Evolutionary conservation across 2,113 vertebrate genomes (phyloP).

Genomic region (Hyla sarda): DNA sequence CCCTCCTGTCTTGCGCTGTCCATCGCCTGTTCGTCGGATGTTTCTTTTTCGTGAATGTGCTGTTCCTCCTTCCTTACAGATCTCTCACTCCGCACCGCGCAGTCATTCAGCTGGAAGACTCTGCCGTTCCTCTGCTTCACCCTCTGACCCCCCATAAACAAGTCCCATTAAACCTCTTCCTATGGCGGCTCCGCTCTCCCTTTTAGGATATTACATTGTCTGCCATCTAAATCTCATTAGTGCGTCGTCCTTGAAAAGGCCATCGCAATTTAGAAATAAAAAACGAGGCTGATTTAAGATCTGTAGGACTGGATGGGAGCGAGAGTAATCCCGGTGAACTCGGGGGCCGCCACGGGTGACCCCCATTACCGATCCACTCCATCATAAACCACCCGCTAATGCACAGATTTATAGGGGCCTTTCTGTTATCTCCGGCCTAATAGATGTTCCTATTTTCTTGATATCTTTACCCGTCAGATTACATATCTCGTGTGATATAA

Average conservation of each 20-base stretch:
- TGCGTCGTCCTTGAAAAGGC: conserved; percentile 37
- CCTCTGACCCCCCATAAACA: conserved; percentile 48
- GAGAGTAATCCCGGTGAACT: conserved; percentile 18
- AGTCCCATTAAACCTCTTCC: conserved; percentile 39
- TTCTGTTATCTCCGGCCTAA: conserved; percentile 2
- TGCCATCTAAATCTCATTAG: conserved; percentile 54
- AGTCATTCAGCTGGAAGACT: conserved; percentile 21
- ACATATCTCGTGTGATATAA: neutral
- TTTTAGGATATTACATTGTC: conserved; percentile 47
- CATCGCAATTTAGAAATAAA: conserved; percentile 32
- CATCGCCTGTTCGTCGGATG: neutral
- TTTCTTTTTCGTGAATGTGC: neutral
- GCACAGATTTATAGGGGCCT: neutral
- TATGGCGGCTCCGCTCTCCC: conserved; percentile 28
- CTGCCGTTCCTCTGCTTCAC: neutral
- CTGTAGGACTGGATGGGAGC: neutral
- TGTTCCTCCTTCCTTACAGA: neutral
- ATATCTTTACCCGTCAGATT: neutral
- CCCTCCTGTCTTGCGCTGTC: neutral
- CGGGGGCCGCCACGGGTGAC: conserved; percentile 10
- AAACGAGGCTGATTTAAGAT: conserved; percentile 31
- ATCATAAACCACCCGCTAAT: neutral
- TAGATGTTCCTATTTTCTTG: neutral
- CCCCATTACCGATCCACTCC: conserved; percentile 21
- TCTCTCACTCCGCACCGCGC: neutral